Evolutionary conservation across 2,113 vertebrate genomes (phyloP).

Genomic region (Puma concolor): DNA sequence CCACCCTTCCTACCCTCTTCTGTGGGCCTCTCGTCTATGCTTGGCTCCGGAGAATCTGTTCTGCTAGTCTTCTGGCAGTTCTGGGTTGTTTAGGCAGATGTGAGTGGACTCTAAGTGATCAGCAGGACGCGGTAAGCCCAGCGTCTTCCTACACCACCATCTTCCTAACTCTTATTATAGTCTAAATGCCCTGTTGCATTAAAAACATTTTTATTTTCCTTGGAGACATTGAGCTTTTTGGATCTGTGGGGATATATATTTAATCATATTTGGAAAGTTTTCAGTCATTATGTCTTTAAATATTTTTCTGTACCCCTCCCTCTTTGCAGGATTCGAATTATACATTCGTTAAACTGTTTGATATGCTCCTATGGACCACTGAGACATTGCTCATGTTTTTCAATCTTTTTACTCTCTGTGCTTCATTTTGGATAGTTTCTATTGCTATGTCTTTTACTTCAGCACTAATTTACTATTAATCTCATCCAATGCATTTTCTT

Average conservation of each 20-base stretch:
- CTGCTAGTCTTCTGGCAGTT: too few relatives aligned
- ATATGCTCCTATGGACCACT: neutral
- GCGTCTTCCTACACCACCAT: too few relatives aligned
- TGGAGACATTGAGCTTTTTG: neutral
- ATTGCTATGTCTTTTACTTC: neutral
- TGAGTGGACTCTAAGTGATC: too few relatives aligned
- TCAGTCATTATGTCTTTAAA: neutral
- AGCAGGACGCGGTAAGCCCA: too few relatives aligned
- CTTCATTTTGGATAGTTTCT: neutral
- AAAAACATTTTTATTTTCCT: neutral
- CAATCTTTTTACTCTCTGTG: neutral
- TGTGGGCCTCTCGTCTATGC: too few relatives aligned
- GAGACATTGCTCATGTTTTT: neutral
- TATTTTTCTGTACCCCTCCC: neutral
- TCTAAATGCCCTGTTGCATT: neutral
- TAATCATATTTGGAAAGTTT: neutral
- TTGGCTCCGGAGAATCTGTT: too few relatives aligned
- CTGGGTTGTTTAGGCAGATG: too few relatives aligned
- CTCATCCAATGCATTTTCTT: neutral
- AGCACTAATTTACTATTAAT: neutral
- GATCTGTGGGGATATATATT: neutral
- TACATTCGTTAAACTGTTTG: neutral
- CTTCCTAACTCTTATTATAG: too few relatives aligned
- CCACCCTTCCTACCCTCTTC: too few relatives aligned
- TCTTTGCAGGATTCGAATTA: neutral